A percentile compares a stretch with the other conserved stretches of the same genome.
phyloP scores from a whole-genome alignment of 2,888 invertebrate species.

The Cerastoderma edule region DNA sequence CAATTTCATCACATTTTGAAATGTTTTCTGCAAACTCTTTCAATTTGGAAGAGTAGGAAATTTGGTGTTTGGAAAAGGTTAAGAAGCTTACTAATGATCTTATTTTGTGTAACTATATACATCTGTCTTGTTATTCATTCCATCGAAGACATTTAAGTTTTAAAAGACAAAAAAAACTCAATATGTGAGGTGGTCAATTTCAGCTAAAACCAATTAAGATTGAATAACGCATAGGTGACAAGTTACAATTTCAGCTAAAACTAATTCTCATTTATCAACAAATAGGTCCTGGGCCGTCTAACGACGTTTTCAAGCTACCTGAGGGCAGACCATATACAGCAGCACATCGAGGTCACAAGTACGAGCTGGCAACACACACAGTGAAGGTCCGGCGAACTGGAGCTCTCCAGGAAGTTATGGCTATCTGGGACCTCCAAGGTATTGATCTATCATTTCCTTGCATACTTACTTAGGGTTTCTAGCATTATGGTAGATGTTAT shows the following conservation, averaged over 20 bases:
- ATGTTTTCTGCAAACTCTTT: too few species aligned
- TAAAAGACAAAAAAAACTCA: too few species aligned
- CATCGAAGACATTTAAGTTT: too few species aligned
- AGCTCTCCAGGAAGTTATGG: conserved; percentile 86
- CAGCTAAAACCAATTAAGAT: not conserved
- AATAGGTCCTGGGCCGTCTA: conserved; percentile 49
- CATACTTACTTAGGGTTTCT: too few species aligned
- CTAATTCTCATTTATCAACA: not conserved
- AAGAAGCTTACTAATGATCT: too few species aligned
- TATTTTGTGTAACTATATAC: too few species aligned
- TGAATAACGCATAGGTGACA: not conserved
- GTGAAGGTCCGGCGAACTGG: conserved; percentile 86
- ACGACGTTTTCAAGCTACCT: conserved; percentile 73
- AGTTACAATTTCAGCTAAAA: not conserved
- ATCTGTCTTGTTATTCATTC: too few species aligned
- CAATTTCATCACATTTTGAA: too few species aligned
- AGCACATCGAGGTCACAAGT: conserved; percentile 73
- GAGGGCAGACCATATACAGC: conserved; percentile 69
- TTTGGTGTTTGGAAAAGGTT: too few species aligned
- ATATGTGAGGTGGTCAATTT: not conserved
- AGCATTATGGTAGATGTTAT: too few species aligned
- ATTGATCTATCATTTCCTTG: too few species aligned
- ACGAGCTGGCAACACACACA: conserved; percentile 86
- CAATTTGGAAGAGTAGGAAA: too few species aligned
- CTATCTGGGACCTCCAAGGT: conserved; percentile 85